Evolutionary conservation across 2,113 vertebrate genomes (phyloP), one percentile per base, ranked within the genome.

Genomic region (Chamaetylas fuelleborni): DNA sequence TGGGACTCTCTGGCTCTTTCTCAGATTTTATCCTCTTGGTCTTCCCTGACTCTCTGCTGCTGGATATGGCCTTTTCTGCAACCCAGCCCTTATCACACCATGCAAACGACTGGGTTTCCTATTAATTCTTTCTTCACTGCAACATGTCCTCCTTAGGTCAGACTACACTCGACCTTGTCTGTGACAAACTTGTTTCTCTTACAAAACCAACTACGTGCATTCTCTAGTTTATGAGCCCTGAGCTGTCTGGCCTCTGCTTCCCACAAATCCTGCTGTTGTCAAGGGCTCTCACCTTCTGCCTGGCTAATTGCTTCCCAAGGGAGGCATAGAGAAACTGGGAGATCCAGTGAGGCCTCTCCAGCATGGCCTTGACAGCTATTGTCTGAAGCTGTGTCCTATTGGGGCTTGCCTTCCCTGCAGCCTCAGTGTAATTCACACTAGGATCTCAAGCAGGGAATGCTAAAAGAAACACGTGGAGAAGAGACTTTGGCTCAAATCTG

Each of bases 301-400:
- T 82, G 58, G 22, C 78, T 94, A 94, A 95, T 65, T 92, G 85
- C 66, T 92, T 80, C 79, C 71, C 71, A 53, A 34, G 45, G 45
- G 74, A 79, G 18, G 57, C 57, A 51, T 42, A 58, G 17, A 54
- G 45, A 80, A 93, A 40, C 62, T 45, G 38, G 36, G 58, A 90
- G 73, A 57, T 89, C n/a, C 50, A 53, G 48, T 0, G 1, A 79
- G 53, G 19, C 31, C 50, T 47, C 69, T 89, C 42, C 69, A 67
- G 56, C 11, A 16, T 29, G 34, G 29, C 12, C 19, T 53, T 40
- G 24, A 19, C 15, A 64, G 69, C 78, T 78, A 20, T 17, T 78
- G 31, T 81, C 61, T 89, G 57, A 65, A 89, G 61, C 38, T 58
- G 29, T 4, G 23, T 56, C 57, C 40, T 78, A 1, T 2, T 1